Conservation (phyloP, 1,140 invertebrate genomes). For the Hyles euphorbiae region DNA sequence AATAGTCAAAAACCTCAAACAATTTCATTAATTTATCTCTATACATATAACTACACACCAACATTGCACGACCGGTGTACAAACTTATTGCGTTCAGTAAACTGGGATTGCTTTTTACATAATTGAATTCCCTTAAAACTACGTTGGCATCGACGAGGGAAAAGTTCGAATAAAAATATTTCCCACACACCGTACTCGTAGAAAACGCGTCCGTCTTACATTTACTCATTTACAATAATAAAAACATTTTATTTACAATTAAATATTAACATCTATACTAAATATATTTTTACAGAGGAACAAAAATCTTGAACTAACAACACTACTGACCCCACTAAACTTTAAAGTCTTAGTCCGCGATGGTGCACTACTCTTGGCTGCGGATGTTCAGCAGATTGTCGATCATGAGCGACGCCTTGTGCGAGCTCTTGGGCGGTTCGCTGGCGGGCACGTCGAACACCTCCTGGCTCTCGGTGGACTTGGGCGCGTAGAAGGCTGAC, state of each 20-base stretch:
- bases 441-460: constrained; percentile 30
- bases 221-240: constrained; percentile 59
- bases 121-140: constrained; percentile 4
- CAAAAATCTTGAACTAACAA: constrained; percentile 66
- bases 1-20: constrained; percentile 6
- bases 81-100: constrained; percentile 35
- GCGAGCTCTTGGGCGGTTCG: constrained; percentile 47
- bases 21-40: constrained; percentile 13
- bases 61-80: constrained; percentile 49
- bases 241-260: constrained; percentile 71
- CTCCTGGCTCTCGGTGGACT: constrained; percentile 34
- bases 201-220: constrained; percentile 38
- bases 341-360: constrained; percentile 35
- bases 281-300: constrained; percentile 67
- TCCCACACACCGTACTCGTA: constrained; percentile 30
- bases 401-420: constrained; percentile 54
- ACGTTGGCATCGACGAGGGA: constrained; percentile 6
- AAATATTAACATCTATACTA: constrained; percentile 59
- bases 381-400: constrained; percentile 58
- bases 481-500: constrained; percentile 61
- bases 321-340: constrained; percentile 49
- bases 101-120: constrained; percentile 23
- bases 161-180: constrained; percentile 13
- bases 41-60: constrained; percentile 46
- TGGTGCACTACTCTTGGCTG: constrained; percentile 45